Conservation (phyloP, 2,888 invertebrate genomes). For the Didymodactylos carnosus region DNA sequence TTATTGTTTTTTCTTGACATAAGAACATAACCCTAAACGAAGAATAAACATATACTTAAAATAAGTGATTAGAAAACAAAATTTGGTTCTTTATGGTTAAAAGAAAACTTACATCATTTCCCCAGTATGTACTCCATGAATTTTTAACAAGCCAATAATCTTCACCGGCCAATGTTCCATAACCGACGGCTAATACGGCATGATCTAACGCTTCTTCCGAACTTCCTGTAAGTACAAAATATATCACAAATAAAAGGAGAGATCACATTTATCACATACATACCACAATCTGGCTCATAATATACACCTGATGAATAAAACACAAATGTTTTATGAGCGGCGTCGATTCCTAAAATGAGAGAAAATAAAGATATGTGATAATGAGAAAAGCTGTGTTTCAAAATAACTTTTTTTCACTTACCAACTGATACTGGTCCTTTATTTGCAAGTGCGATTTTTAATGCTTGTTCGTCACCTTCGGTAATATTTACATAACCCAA, state of each 20-base stretch:
- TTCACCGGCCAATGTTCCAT: slow-evolving; percentile 58
- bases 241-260: no score
- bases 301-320: slow-evolving; percentile 90
- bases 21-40: slow-evolving; percentile 75
- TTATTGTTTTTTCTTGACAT: slow-evolving; percentile 75
- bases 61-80: no score
- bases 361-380: not conserved
- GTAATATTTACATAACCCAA: slow-evolving; percentile 67
- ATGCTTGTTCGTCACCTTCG: slow-evolving; percentile 48
- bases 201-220: slow-evolving; percentile 37
- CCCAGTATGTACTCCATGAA: slow-evolving; percentile 92
- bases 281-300: slow-evolving; percentile 55
- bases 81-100: no score
- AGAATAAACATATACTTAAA: no score
- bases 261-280: no score
- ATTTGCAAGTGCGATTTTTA: slow-evolving; percentile 58
- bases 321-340: slow-evolving; percentile 64
- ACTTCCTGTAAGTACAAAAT: slow-evolving; percentile 18
- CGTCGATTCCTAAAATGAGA: slow-evolving; percentile 37
- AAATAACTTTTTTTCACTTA: not conserved
- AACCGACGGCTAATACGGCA: slow-evolving; percentile 77
- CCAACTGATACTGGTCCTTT: slow-evolving; percentile 69
- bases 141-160: slow-evolving; percentile 83
- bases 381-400: no score
- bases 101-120: no score